Evolutionary conservation across 2,113 vertebrate species (phyloP).

Genomic region (Phyllostomus hastatus): DNA sequence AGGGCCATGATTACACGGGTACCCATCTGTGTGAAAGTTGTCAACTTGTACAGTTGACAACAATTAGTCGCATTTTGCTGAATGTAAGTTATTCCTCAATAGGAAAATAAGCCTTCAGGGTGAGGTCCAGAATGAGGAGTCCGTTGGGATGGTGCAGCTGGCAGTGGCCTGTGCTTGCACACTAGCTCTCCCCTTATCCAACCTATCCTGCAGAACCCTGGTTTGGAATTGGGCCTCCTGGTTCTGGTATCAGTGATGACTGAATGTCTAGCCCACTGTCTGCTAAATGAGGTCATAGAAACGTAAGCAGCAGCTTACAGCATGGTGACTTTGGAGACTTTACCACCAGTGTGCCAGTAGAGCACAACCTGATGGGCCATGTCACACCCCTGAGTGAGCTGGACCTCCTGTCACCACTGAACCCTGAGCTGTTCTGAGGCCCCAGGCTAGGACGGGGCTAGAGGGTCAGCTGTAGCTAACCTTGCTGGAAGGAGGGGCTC

Average conservation of each 20-base stretch:
- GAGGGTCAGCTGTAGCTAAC: background rate
- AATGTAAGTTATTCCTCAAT: background rate
- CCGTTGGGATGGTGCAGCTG: background rate
- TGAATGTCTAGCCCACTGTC: background rate
- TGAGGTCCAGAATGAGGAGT: background rate
- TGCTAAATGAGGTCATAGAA: background rate
- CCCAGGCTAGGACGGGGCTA: background rate
- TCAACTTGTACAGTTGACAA: no score
- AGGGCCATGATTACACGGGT: background rate
- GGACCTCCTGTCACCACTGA: background rate
- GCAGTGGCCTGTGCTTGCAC: background rate
- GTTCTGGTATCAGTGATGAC: background rate
- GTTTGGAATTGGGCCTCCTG: background rate
- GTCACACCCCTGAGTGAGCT: background rate
- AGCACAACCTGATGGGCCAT: background rate
- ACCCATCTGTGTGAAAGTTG: background rate
- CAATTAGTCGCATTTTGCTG: no score
- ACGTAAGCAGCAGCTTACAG: background rate
- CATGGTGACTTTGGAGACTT: background rate
- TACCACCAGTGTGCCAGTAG: background rate
- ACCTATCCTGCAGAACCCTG: background rate
- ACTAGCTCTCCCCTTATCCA: background rate
- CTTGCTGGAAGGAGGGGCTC: background rate
- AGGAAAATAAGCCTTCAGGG: background rate
- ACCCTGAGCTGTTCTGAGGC: background rate